Evolutionary conservation across 2,113 vertebrate genomes (phyloP), one percentile per base, ranked within the genome.

Genomic region (Hyla sarda): DNA sequence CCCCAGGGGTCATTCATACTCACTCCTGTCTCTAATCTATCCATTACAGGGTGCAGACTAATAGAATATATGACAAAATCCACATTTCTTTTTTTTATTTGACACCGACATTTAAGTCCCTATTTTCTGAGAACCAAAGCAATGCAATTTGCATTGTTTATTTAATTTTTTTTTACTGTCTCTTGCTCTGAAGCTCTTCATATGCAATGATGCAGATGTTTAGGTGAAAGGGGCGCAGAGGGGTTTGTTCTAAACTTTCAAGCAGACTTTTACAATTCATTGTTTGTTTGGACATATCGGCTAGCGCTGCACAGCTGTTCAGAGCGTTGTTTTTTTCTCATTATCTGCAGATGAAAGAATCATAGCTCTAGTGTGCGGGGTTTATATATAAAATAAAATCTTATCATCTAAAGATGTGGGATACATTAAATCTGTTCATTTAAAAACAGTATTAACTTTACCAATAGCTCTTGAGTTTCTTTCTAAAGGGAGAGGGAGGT

Each of bases 321-420:
- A 30, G 52, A 72, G 50, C 21, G 6, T 56, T 25, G 69, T 74
- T 47, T 83, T n/a, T 82, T 74, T 75, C 82, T 72, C 82, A 83
- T 83, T 83, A 84, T 84, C 48, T 84, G 82, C 34, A 74, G 48
- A 84, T 84, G 52, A 84, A 84, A 83, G 82, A 60, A 75, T 84
- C 82, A 84, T 84, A 84, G 67, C 52, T 84, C 32, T 60, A 21
- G 71, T 84, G 69, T 60, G 48, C 69, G 13, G 16, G 60, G 60
- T 60, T 50, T 37, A 11, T 84, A 74, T 84, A 75, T 73, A 58
- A 34, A 71, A 82, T 82, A 82, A 84, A 84, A 73, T 83, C 30
- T 71, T 72, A 83, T 83, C 65, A 54, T 72, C 79, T 83, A 54
- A 83, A 83, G 71, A 67, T 54, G 34, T 30, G 14, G 67, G 30